Conservation (phyloP, 2,113 vertebrate species). For the Calypte anna region DNA sequence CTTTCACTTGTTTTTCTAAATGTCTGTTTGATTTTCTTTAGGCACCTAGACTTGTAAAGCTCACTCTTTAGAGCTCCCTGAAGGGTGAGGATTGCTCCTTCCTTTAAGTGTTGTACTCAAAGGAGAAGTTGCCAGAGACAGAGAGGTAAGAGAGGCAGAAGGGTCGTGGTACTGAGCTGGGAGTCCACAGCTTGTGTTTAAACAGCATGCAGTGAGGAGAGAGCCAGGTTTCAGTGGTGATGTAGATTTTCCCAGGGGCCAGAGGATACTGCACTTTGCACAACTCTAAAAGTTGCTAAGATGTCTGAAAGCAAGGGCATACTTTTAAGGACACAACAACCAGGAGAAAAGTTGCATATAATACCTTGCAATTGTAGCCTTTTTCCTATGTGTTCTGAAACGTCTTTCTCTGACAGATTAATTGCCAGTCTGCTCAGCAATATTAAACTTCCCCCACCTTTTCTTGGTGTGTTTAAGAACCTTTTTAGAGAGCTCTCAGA, state of each 20-base stretch:
- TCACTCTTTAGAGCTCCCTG: too few species aligned
- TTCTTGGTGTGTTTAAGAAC: not conserved
- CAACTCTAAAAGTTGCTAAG: not conserved
- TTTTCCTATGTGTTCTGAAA: not conserved
- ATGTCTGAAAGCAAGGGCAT: not conserved
- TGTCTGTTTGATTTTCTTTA: not conserved
- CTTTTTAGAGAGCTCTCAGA: not conserved
- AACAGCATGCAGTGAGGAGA: not conserved
- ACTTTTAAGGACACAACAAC: not conserved
- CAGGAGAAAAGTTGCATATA: not conserved
- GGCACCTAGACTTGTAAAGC: not conserved
- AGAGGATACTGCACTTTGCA: not conserved
- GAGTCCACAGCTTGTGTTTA: not conserved
- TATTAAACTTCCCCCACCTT: not conserved
- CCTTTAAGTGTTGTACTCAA: not conserved
- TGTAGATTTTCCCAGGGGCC: not conserved
- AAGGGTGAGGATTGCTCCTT: not conserved
- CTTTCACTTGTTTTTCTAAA: not conserved
- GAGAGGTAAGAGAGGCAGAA: not conserved
- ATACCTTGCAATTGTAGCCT: not conserved
- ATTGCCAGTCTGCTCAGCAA: not conserved
- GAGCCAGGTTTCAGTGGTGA: not conserved
- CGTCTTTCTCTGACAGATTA: not conserved
- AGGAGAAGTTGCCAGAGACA: not conserved
- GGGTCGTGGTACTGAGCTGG: not conserved